Conservation (phyloP, 2,888 invertebrate genomes). For the Ctenicera cuprea region DNA sequence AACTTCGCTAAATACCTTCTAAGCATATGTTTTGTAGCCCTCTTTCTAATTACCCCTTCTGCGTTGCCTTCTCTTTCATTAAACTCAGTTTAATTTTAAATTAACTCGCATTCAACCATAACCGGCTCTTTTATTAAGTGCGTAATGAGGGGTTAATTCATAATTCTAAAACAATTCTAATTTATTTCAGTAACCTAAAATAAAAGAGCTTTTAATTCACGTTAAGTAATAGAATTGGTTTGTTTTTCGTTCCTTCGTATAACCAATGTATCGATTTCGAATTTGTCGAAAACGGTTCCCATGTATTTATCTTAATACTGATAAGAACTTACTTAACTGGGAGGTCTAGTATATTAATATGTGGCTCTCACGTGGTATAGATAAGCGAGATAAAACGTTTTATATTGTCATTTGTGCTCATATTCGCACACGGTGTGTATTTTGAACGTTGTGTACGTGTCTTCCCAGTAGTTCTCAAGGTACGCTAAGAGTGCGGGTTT, state of each 20-base stretch:
- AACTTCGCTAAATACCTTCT: slow-evolving; percentile 27
- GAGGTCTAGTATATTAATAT: slow-evolving; percentile 26
- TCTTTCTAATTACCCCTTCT: slow-evolving; percentile 30
- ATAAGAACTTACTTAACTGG: slow-evolving; percentile 38
- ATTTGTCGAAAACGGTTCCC: background rate
- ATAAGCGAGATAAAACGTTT: slow-evolving; percentile 44
- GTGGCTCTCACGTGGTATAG: slow-evolving; percentile 29
- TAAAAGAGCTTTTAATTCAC: background rate
- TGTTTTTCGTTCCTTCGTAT: too few species aligned
- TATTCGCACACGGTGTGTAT: slow-evolving; percentile 36
- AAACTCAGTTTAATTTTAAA: slow-evolving; percentile 36
- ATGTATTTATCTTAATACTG: slow-evolving; percentile 29
- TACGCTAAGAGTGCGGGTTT: background rate
- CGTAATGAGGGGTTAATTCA: background rate
- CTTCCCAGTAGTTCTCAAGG: background rate
- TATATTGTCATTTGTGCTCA: slow-evolving; percentile 41
- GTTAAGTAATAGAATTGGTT: too few species aligned
- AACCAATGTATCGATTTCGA: slow-evolving; percentile 12
- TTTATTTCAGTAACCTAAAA: background rate
- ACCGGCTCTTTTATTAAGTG: slow-evolving; percentile 23
- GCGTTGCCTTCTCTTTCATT: slow-evolving; percentile 32
- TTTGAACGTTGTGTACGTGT: slow-evolving; percentile 37
- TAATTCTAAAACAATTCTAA: slow-evolving; percentile 9
- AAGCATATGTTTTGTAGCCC: slow-evolving; percentile 32
- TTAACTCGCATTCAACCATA: slow-evolving; percentile 29